Base-by-base conservation (phyloP, 2,888 invertebrate species). In the Epirrita christyi region DNA sequence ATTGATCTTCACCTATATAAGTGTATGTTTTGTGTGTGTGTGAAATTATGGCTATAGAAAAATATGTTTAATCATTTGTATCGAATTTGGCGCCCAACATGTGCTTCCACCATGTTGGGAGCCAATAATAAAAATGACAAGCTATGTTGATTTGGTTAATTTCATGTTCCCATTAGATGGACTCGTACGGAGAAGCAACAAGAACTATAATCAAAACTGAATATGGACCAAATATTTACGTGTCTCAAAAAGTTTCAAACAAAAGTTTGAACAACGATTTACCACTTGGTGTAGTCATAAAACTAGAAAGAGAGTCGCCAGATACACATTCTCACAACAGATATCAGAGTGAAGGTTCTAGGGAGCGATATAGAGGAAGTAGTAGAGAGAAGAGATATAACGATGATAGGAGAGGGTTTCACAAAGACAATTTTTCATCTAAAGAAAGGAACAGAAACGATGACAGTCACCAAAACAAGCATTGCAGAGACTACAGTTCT, bases 91-190 rank as follows among this genome's bases (percentile, higher is more conserved):
- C 37, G 46, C 37, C 46, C 47, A 47, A 27, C 40, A n/a, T n/a
- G 48, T 9, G 36, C 6, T 9, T 36, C 9, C 7, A 29, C 21
- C 7, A 14, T 9, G 34, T 42, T 21, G 29, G 15, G 40, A 7
- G 38, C 28, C 10, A 38, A 14, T 27, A 14, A 40, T 21, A 38
- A 13, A 13, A 29, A 48, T 8, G 8, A 32, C 10, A 8, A 2
- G 2, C 21, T 21, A 7, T 32, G 32, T 8, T 32, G 32, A 32
- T 32, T 5, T n/a, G n/a, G 11, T 36, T 6, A 36, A 34, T 46
- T 56, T 58, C 1, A 13, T 32, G 41, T 45, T 34, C 55, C 66
- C 62, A 42, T 3, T 59, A 84, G 85, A 85, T 84, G 85, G 84
- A 83, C 43, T 45, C 78, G 13, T 79, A 76, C 57, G 62, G 73